Evolutionary conservation across 2,797 vertebrate species (phyloP).

Genomic region (Sciaenops ocellatus): DNA sequence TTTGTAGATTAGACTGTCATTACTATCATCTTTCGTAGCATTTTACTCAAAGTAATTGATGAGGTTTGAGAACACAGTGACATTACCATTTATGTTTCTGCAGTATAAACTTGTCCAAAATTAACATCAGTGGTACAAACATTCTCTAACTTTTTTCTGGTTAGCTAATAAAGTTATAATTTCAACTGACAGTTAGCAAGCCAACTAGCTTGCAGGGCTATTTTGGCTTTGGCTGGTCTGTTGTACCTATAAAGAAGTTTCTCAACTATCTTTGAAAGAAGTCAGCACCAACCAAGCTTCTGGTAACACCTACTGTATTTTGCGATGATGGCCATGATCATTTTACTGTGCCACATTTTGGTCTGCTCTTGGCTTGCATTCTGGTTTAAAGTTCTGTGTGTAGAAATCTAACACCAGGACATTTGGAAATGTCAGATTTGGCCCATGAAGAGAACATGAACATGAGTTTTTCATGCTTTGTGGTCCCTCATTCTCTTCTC

Average conservation of each 20-base stretch:
- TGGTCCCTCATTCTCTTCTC: not conserved
- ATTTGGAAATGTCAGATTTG: constrained; percentile 5
- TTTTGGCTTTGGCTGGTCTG: not conserved
- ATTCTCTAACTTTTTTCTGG: not conserved
- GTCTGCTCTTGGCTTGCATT: not conserved
- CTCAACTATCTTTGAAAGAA: not conserved
- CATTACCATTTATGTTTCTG: not conserved
- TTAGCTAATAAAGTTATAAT: not conserved
- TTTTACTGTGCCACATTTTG: not conserved
- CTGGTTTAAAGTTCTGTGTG: not conserved
- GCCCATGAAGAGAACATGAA: not conserved
- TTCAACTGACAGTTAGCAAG: not conserved
- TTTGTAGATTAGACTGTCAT: constrained; percentile 8
- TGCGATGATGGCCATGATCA: not conserved
- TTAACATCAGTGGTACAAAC: not conserved
- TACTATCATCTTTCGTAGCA: not conserved
- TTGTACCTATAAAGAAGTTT: not conserved
- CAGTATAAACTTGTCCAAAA: not conserved
- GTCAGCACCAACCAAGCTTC: not conserved
- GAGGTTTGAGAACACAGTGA: not conserved
- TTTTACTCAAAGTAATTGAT: not conserved
- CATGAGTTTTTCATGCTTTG: not conserved
- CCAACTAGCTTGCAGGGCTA: not conserved
- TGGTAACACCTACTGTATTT: not conserved
- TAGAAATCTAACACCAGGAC: not conserved